Conservation (phyloP, 1,140 invertebrate genomes). For the Drusus annulatus region DNA sequence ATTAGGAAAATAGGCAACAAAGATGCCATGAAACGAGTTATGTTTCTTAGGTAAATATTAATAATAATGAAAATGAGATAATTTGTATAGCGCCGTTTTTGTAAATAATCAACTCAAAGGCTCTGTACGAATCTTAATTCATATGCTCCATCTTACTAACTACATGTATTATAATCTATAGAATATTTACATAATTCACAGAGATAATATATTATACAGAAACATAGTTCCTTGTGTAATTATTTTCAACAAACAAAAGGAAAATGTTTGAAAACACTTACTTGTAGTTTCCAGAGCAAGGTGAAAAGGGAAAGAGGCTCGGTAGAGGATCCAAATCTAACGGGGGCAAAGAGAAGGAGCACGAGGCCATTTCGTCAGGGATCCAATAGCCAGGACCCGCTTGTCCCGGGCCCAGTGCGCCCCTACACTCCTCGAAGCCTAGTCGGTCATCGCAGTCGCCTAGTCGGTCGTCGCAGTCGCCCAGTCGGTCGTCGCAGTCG, state of each 20-base stretch:
- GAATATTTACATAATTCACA: no score
- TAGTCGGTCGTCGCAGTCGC: conserved; percentile 42
- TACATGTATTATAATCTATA: no score
- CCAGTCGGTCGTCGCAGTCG: conserved; percentile 34
- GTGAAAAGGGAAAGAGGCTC: conserved; percentile 81
- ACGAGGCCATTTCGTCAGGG: conserved; percentile 80
- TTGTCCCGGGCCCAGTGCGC: conserved; percentile 60
- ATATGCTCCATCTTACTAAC: no score
- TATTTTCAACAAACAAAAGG: neutral
- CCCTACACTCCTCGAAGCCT: conserved; percentile 58
- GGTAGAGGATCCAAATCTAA: conserved; percentile 84
- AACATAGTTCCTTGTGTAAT: no score
- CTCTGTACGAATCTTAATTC: no score
- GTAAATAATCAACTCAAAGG: no score
- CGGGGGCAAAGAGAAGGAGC: conserved; percentile 81
- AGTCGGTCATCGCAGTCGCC: conserved; percentile 32
- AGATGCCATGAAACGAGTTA: no score
- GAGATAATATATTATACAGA: no score
- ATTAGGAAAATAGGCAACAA: no score
- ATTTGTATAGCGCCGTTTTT: no score
- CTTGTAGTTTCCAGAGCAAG: conserved; percentile 80
- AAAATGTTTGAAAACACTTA: conserved; percentile 64
- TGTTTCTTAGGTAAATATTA: no score
- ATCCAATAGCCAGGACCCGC: conserved; percentile 72
- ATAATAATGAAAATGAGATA: no score